Percentiles rank a stretch among this genome's conserved stretches.
phyloP scores from a whole-genome alignment of 2,888 invertebrate genomes.

The Diadegma fenestrale region DNA sequence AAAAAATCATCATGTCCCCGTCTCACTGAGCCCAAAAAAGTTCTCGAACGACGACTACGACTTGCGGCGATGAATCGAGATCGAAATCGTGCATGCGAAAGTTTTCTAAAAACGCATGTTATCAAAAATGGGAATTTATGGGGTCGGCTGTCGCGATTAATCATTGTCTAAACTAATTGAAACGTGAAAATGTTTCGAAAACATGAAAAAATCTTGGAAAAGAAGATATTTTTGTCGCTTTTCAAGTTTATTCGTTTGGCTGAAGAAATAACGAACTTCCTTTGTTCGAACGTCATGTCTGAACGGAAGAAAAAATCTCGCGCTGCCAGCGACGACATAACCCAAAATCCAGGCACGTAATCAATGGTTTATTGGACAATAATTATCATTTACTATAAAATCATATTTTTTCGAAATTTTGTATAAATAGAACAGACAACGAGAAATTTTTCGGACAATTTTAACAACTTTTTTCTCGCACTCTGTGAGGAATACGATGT shows the following conservation, averaged over 20 bases:
- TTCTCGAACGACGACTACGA: too few species aligned
- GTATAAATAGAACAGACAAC: constrained; percentile 12
- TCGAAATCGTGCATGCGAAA: too few species aligned
- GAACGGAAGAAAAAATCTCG: constrained; percentile 42
- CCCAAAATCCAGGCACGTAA: constrained; percentile 1
- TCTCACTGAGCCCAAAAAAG: too few species aligned
- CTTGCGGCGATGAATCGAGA: too few species aligned
- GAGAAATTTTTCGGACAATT: constrained; percentile 49
- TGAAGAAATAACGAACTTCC: constrained; percentile 25
- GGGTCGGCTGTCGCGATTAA: too few species aligned
- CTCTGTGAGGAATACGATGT: constrained; percentile 61
- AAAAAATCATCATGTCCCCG: too few species aligned
- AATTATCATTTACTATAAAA: neutral
- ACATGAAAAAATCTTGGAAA: too few species aligned
- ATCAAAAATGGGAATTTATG: too few species aligned
- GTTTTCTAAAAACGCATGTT: too few species aligned
- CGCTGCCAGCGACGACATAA: constrained; percentile 3
- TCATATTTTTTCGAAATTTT: neutral
- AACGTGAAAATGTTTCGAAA: too few species aligned
- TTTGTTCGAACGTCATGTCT: constrained; percentile 30
- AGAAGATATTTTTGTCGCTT: neutral
- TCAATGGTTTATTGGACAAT: neutral
- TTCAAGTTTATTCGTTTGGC: too few species aligned
- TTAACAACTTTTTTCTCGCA: constrained; percentile 50
- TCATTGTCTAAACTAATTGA: too few species aligned